Conservation (phyloP, 2,888 invertebrate species). For the Pristionchus exspectatus region DNA sequence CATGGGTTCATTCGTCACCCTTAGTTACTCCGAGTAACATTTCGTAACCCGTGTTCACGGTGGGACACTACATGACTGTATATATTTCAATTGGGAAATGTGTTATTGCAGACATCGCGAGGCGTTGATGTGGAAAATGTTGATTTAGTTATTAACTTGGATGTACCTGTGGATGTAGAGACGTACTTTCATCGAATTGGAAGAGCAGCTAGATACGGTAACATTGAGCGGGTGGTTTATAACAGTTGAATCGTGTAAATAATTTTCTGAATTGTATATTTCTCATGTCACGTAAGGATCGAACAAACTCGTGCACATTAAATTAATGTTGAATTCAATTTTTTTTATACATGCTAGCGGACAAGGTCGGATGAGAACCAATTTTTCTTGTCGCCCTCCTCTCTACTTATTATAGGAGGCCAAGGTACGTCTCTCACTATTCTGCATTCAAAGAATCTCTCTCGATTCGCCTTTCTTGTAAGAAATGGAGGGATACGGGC, state of each 20-base stretch:
- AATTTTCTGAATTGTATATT: too few relatives aligned
- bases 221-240: too few relatives aligned
- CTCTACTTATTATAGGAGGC: conserved; percentile 59
- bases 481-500: conserved; percentile 34
- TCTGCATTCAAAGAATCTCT: neutral
- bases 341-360: too few relatives aligned
- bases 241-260: too few relatives aligned
- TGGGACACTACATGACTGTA: conserved; percentile 7
- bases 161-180: conserved; percentile 87
- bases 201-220: conserved; percentile 93
- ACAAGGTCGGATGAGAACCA: neutral
- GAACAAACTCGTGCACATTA: too few relatives aligned
- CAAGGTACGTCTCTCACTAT: conserved; percentile 71
- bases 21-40: too few relatives aligned
- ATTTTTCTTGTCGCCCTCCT: neutral
- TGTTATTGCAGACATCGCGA: conserved; percentile 84
- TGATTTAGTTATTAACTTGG: conserved; percentile 93
- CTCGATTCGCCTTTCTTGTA: neutral
- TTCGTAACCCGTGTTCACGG: too few relatives aligned
- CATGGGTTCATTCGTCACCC: too few relatives aligned
- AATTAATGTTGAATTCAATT: too few relatives aligned
- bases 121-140: conserved; percentile 96
- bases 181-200: conserved; percentile 96
- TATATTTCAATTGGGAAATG: neutral
- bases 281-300: too few relatives aligned